Evolutionary conservation across 2,888 invertebrate species (phyloP).

Genomic region (Lasioglossum marginatum): DNA sequence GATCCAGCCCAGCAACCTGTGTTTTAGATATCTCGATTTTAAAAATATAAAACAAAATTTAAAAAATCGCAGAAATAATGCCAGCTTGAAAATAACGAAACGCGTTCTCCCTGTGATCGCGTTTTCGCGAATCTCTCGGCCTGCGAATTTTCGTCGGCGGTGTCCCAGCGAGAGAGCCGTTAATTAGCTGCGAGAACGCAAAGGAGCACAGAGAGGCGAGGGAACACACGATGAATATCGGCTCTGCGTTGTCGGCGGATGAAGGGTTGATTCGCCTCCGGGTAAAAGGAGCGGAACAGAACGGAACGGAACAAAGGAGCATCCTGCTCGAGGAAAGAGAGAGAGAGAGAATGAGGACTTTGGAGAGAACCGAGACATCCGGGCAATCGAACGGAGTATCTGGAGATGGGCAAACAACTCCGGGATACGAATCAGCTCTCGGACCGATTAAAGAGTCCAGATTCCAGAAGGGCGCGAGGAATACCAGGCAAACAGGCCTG

Average conservation of each 20-base stretch:
- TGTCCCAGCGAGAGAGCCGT: not conserved
- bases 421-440: slow-evolving; percentile 61
- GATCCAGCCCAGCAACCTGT: too few species aligned
- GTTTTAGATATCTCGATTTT: too few species aligned
- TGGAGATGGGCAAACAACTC: slow-evolving; percentile 57
- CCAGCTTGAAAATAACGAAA: too few species aligned
- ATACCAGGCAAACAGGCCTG: not conserved
- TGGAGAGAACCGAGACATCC: slow-evolving; percentile 37
- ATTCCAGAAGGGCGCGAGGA: slow-evolving; percentile 23
- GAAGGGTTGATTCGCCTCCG: not conserved
- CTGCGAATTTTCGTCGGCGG: not conserved
- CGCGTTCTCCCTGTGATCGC: too few species aligned
- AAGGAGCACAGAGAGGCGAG: not conserved
- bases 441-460: slow-evolving; percentile 63
- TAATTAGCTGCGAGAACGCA: slow-evolving; percentile 1
- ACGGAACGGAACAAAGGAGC: slow-evolving; percentile 4
- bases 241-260: not conserved
- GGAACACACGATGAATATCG: not conserved
- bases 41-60: too few species aligned
- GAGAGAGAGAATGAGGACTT: not conserved
- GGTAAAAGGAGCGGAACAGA: slow-evolving; percentile 5
- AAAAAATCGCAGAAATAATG: too few species aligned
- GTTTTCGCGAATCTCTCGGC: not conserved
- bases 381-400: slow-evolving; percentile 58
- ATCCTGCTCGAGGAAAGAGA: not conserved